phyloP scores from a whole-genome alignment of 2,888 invertebrate species.

The Lasioglossum leucozonium region DNA sequence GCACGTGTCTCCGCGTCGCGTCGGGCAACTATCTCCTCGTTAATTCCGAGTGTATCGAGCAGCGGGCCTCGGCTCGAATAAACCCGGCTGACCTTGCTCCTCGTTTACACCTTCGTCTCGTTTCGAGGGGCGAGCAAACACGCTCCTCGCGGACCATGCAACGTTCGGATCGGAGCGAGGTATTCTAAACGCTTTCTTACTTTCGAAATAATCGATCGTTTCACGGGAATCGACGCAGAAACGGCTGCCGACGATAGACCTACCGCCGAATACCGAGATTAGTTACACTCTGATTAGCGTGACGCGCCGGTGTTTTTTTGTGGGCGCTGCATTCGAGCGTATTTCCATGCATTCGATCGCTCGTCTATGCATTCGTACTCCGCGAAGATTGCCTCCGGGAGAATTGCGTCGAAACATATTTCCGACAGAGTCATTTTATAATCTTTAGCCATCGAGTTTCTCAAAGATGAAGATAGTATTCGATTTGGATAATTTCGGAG shows the following conservation, averaged over 20 bases:
- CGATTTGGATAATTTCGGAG: neutral
- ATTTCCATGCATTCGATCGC: neutral
- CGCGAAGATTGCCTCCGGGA: neutral
- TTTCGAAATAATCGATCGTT: slow-evolving; percentile 7
- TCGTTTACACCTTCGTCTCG: neutral
- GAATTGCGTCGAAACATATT: neutral
- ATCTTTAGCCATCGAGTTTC: no score
- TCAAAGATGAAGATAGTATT: neutral
- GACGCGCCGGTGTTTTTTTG: neutral
- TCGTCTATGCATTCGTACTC: neutral
- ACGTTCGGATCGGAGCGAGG: neutral
- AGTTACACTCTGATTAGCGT: neutral
- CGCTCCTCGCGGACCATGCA: neutral
- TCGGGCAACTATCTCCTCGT: slow-evolving; percentile 13
- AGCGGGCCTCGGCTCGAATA: neutral
- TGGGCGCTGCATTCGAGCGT: neutral
- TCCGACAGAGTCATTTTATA: neutral
- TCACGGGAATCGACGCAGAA: neutral
- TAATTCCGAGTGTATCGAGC: neutral
- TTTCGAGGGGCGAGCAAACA: neutral
- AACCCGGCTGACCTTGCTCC: slow-evolving; percentile 10
- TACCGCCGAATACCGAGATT: neutral
- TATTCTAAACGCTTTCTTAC: neutral
- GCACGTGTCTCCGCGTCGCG: slow-evolving; percentile 1
- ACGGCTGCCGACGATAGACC: neutral